Evolutionary conservation across 2,113 vertebrate genomes (phyloP).

Genomic region (Trinectes maculatus): DNA sequence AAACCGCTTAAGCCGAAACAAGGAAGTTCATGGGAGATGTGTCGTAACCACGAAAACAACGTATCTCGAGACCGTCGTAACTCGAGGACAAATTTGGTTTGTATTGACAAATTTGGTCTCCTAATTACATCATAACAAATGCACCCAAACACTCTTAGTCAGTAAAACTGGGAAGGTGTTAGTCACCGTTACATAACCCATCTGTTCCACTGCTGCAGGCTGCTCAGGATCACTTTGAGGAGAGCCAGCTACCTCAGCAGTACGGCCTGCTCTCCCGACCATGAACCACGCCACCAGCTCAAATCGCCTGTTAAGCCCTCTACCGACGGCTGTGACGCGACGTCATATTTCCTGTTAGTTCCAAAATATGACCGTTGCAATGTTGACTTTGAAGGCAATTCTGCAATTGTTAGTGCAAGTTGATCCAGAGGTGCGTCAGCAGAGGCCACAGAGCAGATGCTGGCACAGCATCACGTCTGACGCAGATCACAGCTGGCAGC

Average conservation of each 20-base stretch:
- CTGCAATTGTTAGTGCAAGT: slow-evolving; percentile 20
- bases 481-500: slow-evolving; percentile 71
- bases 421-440: slow-evolving; percentile 38
- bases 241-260: slow-evolving; percentile 14
- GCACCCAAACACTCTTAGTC: slow-evolving; percentile 12
- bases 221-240: slow-evolving; percentile 30
- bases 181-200: slow-evolving; percentile 69
- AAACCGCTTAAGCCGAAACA: too few species aligned
- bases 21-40: too few species aligned
- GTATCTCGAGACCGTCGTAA: too few species aligned
- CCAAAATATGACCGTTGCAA: slow-evolving; percentile 2
- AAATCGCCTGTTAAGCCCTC: slow-evolving; percentile 1
- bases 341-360: slow-evolving; percentile 15
- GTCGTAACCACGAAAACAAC: too few species aligned
- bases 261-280: not conserved
- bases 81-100: too few species aligned
- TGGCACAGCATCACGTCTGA: slow-evolving; percentile 72
- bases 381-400: slow-evolving; percentile 36
- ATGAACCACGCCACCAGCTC: slow-evolving; percentile 8
- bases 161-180: slow-evolving; percentile 43
- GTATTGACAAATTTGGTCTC: slow-evolving; percentile 11
- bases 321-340: slow-evolving; percentile 11
- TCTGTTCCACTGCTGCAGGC: slow-evolving; percentile 56
- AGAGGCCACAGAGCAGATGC: slow-evolving; percentile 68
- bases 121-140: slow-evolving; percentile 45